A percentile compares a stretch with the other conserved stretches of the same genome.
Conservation (phyloP, 2,888 invertebrate species). For the Drosophila anomalata region DNA sequence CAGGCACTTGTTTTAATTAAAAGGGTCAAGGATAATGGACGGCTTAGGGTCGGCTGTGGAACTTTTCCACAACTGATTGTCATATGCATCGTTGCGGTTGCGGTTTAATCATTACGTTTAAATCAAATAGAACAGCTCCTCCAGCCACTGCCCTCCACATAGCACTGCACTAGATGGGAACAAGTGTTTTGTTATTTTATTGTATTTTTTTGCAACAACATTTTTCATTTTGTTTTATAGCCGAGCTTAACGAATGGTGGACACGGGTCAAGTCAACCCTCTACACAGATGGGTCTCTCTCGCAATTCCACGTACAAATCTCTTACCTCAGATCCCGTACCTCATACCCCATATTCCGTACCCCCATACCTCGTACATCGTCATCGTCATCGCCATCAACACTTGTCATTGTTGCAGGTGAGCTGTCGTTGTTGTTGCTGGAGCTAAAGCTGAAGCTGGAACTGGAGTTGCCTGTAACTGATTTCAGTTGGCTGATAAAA, state of each 20-base stretch:
- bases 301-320: conserved; percentile 33
- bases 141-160: conserved; percentile 30
- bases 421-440: conserved; percentile 27
- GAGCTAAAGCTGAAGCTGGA: conserved; percentile 19
- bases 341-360: background rate
- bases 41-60: conserved; percentile 43
- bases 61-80: conserved; percentile 62
- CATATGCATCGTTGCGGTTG: conserved; percentile 17
- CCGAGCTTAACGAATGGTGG: conserved; percentile 40
- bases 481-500: conserved; percentile 72
- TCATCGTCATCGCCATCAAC: conserved; percentile 54
- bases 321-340: conserved; percentile 21
- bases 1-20: conserved; percentile 45
- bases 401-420: conserved; percentile 77
- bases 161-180: conserved; percentile 29
- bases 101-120: conserved; percentile 76
- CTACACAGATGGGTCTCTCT: conserved; percentile 42
- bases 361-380: conserved; percentile 22
- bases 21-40: conserved; percentile 72
- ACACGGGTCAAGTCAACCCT: conserved; percentile 68
- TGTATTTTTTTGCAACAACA: conserved; percentile 68
- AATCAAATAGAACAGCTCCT: conserved; percentile 62
- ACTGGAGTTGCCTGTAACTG: conserved; percentile 53
- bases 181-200: conserved; percentile 41
- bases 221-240: conserved; percentile 78